A percentile compares a stretch with the other conserved stretches of the same genome.
Evolutionary conservation across 1,140 invertebrate genomes (phyloP).

Genomic region (Neocloeon triangulifer): DNA sequence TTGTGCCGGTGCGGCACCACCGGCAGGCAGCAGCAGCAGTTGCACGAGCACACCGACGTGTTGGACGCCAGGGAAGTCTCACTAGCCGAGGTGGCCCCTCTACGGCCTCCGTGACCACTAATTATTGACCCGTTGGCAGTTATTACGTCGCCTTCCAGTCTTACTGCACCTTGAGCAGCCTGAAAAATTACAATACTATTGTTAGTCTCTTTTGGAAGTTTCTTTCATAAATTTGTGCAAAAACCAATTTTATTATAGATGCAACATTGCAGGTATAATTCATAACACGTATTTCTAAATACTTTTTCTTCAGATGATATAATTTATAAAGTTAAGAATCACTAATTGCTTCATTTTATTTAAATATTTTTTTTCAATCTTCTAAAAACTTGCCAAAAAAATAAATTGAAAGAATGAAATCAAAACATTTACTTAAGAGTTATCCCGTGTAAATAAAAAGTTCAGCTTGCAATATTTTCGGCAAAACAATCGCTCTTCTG

Average conservation of each 20-base stretch:
- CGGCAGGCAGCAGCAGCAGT: too few species aligned
- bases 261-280: not conserved
- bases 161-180: conserved; percentile 29
- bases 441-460: too few species aligned
- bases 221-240: not conserved
- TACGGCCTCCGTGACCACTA: conserved; percentile 4
- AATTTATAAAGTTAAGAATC: not conserved
- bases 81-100: not conserved
- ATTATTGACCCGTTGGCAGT: conserved; percentile 25
- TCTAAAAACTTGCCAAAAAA: too few species aligned
- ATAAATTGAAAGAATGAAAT: too few species aligned
- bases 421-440: too few species aligned
- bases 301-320: not conserved
- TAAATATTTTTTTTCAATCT: not conserved
- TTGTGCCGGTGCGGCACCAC: too few species aligned
- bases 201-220: too few species aligned
- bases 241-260: not conserved
- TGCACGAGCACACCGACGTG: too few species aligned
- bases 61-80: too few species aligned
- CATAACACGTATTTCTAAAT: not conserved
- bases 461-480: too few species aligned
- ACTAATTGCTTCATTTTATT: not conserved
- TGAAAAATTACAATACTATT: too few species aligned
- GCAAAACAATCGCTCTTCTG: too few species aligned
- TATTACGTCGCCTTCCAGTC: conserved; percentile 37